Evolutionary conservation across 2,113 vertebrate species (phyloP), one percentile per base, ranked within the genome.

Genomic region (Pelobates fuscus): DNA sequence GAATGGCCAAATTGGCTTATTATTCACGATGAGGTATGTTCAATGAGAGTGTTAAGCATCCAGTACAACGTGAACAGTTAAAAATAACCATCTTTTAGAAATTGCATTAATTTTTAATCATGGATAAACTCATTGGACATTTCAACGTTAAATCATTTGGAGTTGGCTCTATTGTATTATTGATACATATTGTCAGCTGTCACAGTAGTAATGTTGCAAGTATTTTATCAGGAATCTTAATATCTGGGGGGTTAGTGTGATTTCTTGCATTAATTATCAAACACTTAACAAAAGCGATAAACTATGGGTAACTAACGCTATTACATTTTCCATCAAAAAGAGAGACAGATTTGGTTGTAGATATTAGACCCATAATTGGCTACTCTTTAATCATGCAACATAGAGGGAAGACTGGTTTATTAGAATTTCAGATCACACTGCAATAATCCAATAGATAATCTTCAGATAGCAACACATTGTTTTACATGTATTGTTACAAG

Each of bases 1-100:
- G 29, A 29, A 8, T 21, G 61, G 49, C 29, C 62, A 75, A 67
- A 37, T 75, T 75, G 63, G 46, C 8, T 66, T 66, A 75, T 65
- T 65, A 65, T 55, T 65, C 29, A 65, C 30, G 32, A 20, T 43
- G 18, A 14, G 25, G 12, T 15, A 26, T 29, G 58, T 29, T 14
- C 58, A 65, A 57, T 21, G 23, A 29, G 5, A 64, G 57, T 30
- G n/a, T 11, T 65, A 57, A 65, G 64, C 25, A 30, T 65, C 49
- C 49, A 26, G 49, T 8, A 8, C 18, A 67, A 65, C 15, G 20
- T n/a, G 12, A 64, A 43, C 25, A 12, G 24, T 66, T 59, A 43
- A 41, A 25, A 30, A 29, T 46, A 44, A 11, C 21, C 54, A 27
- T 41, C 27, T 27, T 6, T 37, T 8, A 20, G 14, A 67, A 59